Evolutionary conservation across 2,888 invertebrate genomes (phyloP), one percentile per base, ranked within the genome.

Genomic region (Amphipoea oculea): DNA sequence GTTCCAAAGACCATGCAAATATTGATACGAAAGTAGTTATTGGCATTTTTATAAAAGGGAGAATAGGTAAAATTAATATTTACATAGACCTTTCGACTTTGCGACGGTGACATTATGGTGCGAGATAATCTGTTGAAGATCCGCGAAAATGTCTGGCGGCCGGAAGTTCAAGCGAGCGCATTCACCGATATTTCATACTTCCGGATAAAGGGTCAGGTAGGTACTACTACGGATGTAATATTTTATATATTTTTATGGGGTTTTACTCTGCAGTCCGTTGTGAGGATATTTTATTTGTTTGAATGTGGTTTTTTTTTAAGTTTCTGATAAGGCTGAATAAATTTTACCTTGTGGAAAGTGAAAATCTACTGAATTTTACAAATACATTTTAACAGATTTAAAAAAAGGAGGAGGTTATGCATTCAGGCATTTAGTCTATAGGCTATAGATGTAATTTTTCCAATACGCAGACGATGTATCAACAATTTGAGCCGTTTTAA

Each of bases 141-240:
- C 7, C 73, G 62, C 36, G 42, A 73, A 54, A 54, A 67, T 81
- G 14, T 79, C 73, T 79, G 72, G 23, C 42, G 23, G 42, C 12
- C 67, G 71, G 63, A 85, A 83, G 68, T 75, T 83, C 68, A 76
- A 68, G 45, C 29, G 67, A 81, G 76, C 29, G 67, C 74, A 54
- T 84, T 82, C 74, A 67, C 42, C 67, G 81, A 85, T 63, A 66
- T 66, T 82, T 57, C 69, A 82, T 82, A 60, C 82, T 85, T 84
- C 86, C 86, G 73, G 48, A 29, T 62, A 45, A 42, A 66, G 51
- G 62, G 68, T 69, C 76, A 76, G 76, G 71, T 65, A 51, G 36
- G 11, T 12, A 23, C 54, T 51, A 2, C 23, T 54, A 54, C 48
- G 67, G 72, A 85, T 85, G 82, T 54, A 72, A 85, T 85, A 29